Base-by-base conservation (phyloP, 1,140 invertebrate genomes). In the Sesamia nonagrioides region DNA sequence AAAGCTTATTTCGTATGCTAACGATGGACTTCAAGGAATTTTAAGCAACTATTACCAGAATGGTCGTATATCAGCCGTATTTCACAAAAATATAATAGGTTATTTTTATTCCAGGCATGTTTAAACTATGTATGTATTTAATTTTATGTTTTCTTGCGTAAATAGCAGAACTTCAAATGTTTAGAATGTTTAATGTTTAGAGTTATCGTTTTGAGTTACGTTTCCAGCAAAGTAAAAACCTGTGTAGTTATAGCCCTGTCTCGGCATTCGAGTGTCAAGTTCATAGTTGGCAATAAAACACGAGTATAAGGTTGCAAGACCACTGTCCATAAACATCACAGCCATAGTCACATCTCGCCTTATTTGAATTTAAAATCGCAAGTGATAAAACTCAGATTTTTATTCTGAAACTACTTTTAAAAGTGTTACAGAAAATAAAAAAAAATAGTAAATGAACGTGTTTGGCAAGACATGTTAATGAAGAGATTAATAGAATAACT, bases 231-330 rank as follows among this genome's bases (percentile, higher is more conserved):
- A 1, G 21, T 71, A 71, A 71, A 71, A 71, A 71, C 15, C 48
- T 17, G 68, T 71, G 45, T 52, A 9, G 15, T 71, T 71, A 50
- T 54, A 15, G 68, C 18, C 68, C 18, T 71, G 45, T 7, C 60
- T 7, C 9, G 21, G 68, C 40, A 69, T 52, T 50, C 42, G 37
- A 54, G 68, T 71, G 68, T 45, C 48, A 71, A 71, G 68, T 71
- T 71, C 48, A 7, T 52, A 52, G 48, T 50, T 69, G 42, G 68
- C 48, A 52, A 54, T 71, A 71, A 71, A 52, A 33, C 63, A 68
- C 42, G 21, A 17, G 42, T 68, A 71, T 71, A 71, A 71, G 68
- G 68, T 71, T 54, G 68, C 45, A 54, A 37, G 13, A 11, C 48
- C 21, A 71, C 48, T 37, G 68, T 54, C 48, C 48, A 50, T 71